Conservation (phyloP, 2,888 invertebrate genomes). For the Phaonia tiefii region DNA sequence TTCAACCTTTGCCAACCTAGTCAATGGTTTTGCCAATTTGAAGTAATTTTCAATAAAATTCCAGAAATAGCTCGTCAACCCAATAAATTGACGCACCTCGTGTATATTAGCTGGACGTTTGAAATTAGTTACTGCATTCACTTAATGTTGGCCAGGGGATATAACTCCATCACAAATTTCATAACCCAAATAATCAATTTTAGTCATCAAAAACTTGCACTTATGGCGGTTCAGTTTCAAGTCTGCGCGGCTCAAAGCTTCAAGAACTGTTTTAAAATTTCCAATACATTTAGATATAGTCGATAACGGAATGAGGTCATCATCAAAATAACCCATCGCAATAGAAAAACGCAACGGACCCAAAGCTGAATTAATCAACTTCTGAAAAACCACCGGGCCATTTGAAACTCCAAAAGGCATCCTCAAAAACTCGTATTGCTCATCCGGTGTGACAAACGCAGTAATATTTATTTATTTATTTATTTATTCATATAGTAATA, state of each 20-base stretch:
- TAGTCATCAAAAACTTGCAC: no score
- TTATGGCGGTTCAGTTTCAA: constrained; percentile 2
- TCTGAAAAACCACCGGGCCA: not conserved
- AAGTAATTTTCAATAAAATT: no score
- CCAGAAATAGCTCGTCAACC: not conserved
- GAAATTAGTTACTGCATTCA: constrained; percentile 9
- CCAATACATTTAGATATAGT: not conserved
- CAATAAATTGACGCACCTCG: constrained; percentile 23
- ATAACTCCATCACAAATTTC: constrained; percentile 8
- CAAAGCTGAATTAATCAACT: no score
- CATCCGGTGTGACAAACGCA: not conserved
- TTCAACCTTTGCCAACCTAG: no score
- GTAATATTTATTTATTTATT: no score
- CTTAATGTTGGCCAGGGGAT: constrained; percentile 4
- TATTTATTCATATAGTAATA: no score
- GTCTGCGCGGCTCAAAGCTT: constrained; percentile 21
- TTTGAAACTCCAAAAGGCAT: not conserved
- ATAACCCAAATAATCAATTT: no score
- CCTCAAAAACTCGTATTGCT: not conserved
- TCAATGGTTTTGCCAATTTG: not conserved
- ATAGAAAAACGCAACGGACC: no score
- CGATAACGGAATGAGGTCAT: constrained; percentile 6
- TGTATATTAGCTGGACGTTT: constrained; percentile 16
- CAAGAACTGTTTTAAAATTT: constrained; percentile 35
- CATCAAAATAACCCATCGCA: constrained; percentile 39